Evolutionary conservation across 2,113 vertebrate species (phyloP), one percentile per base, ranked within the genome.

Genomic region (Oophaga pumilio): DNA sequence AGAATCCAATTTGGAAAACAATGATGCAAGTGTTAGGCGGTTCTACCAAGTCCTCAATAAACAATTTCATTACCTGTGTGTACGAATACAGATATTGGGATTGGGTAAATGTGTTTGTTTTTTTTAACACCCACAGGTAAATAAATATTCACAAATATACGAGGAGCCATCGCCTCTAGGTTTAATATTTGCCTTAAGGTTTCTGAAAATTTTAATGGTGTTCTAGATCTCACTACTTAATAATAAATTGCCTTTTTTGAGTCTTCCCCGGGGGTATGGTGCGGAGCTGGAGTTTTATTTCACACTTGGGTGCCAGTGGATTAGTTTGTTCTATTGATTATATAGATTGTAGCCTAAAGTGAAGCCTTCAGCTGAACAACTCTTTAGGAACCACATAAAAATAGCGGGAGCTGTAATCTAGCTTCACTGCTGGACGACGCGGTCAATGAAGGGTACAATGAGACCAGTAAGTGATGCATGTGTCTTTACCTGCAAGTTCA

Each of bases 321-420:
- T 83, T 52, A 83, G 43, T 83, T 68, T 52, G 24, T 64, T 43
- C 7, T 71, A 84, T 84, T 71, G 50, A 74, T 84, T 59, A 57
- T n/a, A 84, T 33, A 73, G 24, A 73, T 33, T 59, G 24, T 28
- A 84, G 49, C 8, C n/a, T 64, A 69, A 49, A 66, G 57, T 28
- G 17, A 64, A 62, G 59, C 57, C 28, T 77, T 77, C 50, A 13
- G 76, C 11, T 24, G 5, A 74, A 50, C 9, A 17, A 17, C 71
- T 33, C 71, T 20, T 18, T 50, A 56, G 76, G 76, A 78, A 78
- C 24, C 24, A 56, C 53, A 56, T 24, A 56, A 24, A 56, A 15
- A 62, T 60, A 43, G 14, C 18, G 8, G 26, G 17, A 33, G 78
- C 8, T 81, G 26, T 49, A 62, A 20, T 81, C 8, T 26, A 28